phyloP scores from a whole-genome alignment of 1,140 invertebrate genomes.

The Gyrodactylus bullatarudis region DNA sequence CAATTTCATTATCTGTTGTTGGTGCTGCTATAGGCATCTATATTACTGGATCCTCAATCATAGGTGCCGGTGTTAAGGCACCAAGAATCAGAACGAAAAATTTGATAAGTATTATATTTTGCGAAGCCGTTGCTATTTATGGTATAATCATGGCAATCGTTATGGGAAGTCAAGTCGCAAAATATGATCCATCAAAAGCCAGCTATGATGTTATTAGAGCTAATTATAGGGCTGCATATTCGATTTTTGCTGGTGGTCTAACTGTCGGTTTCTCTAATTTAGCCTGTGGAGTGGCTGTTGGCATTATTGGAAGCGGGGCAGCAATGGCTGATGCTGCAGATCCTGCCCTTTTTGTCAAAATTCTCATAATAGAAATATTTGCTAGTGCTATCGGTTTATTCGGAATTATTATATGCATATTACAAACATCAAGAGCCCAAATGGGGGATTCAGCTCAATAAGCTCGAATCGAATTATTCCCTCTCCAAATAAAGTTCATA shows the following conservation, averaged over 20 bases:
- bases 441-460: neutral
- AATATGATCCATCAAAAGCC: neutral
- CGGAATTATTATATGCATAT: constrained; percentile 82
- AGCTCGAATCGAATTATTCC: neutral
- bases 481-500: neutral
- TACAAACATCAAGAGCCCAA: constrained; percentile 15
- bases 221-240: constrained; percentile 30
- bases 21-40: constrained; percentile 82
- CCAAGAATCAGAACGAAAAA: constrained; percentile 97
- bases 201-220: constrained; percentile 12
- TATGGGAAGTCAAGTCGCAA: constrained; percentile 17
- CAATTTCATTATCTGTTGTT: constrained; percentile 70
- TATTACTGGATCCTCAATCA: constrained; percentile 68
- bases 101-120: constrained; percentile 92
- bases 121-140: constrained; percentile 90
- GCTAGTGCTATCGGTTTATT: constrained; percentile 85
- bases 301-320: constrained; percentile 68
- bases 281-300: constrained; percentile 71
- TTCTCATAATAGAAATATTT: constrained; percentile 89
- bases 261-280: constrained; percentile 69
- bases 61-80: constrained; percentile 85
- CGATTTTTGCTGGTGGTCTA: constrained; percentile 73
- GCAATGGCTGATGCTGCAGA: constrained; percentile 78
- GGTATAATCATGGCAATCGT: constrained; percentile 83
- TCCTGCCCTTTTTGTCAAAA: constrained; percentile 65